These are phyloP conservation scores for Parotocinclus haroldoi DNA, from an alignment of 2,797 vertebrate species.

Conservation along the genomic window DNA sequence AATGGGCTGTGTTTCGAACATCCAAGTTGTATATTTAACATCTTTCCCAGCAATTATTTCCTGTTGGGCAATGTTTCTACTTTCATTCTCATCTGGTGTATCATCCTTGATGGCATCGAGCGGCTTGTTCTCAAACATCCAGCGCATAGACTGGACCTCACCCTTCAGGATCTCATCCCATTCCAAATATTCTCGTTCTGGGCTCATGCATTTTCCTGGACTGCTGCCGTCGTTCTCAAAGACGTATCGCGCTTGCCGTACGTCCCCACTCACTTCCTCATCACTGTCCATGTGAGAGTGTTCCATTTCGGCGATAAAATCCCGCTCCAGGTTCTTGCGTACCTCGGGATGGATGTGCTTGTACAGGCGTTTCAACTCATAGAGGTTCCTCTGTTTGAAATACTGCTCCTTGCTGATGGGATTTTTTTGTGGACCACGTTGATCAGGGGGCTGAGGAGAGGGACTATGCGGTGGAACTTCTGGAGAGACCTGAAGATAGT, in stretches of 20 bases:
- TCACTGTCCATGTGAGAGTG: slow-evolving; percentile 57
- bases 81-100: slow-evolving; percentile 67
- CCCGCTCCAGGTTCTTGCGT: slow-evolving; percentile 79
- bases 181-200: slow-evolving; percentile 76
- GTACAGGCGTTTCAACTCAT: slow-evolving; percentile 82
- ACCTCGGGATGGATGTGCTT: slow-evolving; percentile 83
- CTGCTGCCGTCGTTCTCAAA: slow-evolving; percentile 78
- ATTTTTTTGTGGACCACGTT: slow-evolving; percentile 56
- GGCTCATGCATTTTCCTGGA: slow-evolving; percentile 70
- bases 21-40: slow-evolving; percentile 81
- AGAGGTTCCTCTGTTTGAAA: slow-evolving; percentile 79
- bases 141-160: slow-evolving; percentile 82
- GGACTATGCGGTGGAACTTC: slow-evolving; percentile 61
- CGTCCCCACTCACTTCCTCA: slow-evolving; percentile 67
- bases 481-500: slow-evolving; percentile 61
- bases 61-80: slow-evolving; percentile 73
- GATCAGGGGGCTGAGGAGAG: slow-evolving; percentile 61
- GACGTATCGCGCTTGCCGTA: slow-evolving; percentile 72
- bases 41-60: slow-evolving; percentile 83
- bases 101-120: slow-evolving; percentile 78
- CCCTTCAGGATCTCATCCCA: slow-evolving; percentile 86
- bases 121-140: slow-evolving; percentile 87
- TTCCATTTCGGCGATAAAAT: slow-evolving; percentile 76
- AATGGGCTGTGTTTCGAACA: slow-evolving; percentile 87
- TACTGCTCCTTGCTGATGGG: slow-evolving; percentile 71